Conservation (phyloP, 92 coral and sea anemone species). For the Isaurus tuberculatus region DNA sequence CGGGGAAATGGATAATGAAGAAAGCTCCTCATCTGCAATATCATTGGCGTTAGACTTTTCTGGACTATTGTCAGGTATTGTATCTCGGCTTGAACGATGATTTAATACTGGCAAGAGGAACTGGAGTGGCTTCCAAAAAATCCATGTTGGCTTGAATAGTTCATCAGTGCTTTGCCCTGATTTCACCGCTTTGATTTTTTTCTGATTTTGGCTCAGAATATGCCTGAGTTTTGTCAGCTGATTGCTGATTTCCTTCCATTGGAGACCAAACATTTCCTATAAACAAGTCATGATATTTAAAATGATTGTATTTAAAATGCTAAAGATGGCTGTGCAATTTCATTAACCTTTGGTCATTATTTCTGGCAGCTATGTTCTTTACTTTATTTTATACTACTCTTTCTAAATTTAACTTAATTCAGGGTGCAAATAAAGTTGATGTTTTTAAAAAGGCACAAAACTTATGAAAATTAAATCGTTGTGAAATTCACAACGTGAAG, state of each 20-base stretch:
- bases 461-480: conserved; percentile 20
- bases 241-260: conserved; percentile 48
- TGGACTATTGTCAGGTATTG: conserved; percentile 28
- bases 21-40: conserved; percentile 32
- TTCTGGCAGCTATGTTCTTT: background rate
- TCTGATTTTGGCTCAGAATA: conserved; percentile 44
- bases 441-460: conserved; percentile 25
- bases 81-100: conserved; percentile 41
- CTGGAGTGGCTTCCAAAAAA: conserved; percentile 43
- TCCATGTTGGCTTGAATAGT: conserved; percentile 54
- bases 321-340: background rate
- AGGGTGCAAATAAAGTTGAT: conserved; percentile 2
- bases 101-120: conserved; percentile 53
- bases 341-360: background rate
- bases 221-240: conserved; percentile 47
- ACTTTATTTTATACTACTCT: conserved; percentile 1
- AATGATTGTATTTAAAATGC: conserved; percentile 1
- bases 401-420: conserved; percentile 1
- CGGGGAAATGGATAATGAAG: conserved; percentile 26
- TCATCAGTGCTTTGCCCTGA: conserved; percentile 60
- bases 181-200: conserved; percentile 38
- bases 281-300: conserved; percentile 34
- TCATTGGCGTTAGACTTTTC: conserved; percentile 18
- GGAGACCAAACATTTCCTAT: conserved; percentile 41
- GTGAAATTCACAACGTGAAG: conserved; percentile 25